A percentile compares a stretch with the other conserved stretches of the same genome.
Evolutionary conservation across 1,140 invertebrate species (phyloP).

Genomic region (Papilio glaucus): DNA sequence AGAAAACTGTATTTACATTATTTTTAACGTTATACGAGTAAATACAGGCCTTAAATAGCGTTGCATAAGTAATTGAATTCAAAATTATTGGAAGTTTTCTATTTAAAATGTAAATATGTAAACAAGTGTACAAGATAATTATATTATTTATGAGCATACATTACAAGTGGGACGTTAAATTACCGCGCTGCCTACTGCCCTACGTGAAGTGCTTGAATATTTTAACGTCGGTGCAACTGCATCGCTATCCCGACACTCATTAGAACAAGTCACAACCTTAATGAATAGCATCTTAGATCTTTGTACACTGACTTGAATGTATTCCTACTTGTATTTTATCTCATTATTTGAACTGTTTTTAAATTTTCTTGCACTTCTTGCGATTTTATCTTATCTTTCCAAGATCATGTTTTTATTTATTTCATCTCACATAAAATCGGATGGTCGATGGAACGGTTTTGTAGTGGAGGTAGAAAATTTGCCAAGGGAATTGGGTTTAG

Average conservation of each 20-base stretch:
- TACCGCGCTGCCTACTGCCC: neutral
- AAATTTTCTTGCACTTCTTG: too few relatives aligned
- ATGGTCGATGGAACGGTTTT: too few relatives aligned
- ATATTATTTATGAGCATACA: slow-evolving; percentile 11
- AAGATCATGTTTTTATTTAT: too few relatives aligned
- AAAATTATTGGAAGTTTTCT: neutral
- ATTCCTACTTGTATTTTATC: neutral
- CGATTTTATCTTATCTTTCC: too few relatives aligned
- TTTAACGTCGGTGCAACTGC: slow-evolving; percentile 22
- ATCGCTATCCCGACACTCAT: slow-evolving; percentile 21
- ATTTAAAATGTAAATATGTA: slow-evolving; percentile 1
- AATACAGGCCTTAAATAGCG: too few relatives aligned
- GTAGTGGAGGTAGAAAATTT: too few relatives aligned
- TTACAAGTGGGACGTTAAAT: slow-evolving; percentile 32
- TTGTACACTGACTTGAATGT: neutral
- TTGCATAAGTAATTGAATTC: too few relatives aligned
- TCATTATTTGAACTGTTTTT: too few relatives aligned
- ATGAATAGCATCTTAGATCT: neutral
- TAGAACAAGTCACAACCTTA: neutral
- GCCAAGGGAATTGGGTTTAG: too few relatives aligned
- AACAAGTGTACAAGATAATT: slow-evolving; percentile 23
- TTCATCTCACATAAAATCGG: too few relatives aligned
- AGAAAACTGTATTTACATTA: too few relatives aligned
- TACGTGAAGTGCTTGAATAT: slow-evolving; percentile 18
- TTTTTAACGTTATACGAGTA: too few relatives aligned